Evolutionary conservation across 2,797 vertebrate genomes (phyloP).

Genomic region (Alosa sapidissima): DNA sequence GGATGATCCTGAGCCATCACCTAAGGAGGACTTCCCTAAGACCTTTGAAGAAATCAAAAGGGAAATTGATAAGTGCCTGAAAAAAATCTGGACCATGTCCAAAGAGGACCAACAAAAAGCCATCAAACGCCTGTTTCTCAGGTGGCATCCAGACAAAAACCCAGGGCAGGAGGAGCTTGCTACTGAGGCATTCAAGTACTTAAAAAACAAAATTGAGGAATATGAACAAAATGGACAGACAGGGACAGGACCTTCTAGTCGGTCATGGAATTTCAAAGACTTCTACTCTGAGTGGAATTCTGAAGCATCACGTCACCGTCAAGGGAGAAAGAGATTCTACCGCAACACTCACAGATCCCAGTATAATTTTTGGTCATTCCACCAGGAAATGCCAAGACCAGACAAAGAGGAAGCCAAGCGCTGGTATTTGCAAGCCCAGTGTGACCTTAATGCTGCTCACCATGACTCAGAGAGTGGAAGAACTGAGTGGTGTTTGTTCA

Average conservation of each 20-base stretch:
- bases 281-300: constrained; percentile 70
- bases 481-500: constrained; percentile 83
- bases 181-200: constrained; percentile 72
- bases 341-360: constrained; percentile 28
- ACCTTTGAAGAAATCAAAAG: constrained; percentile 71
- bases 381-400: constrained; percentile 64
- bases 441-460: constrained; percentile 74
- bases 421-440: constrained; percentile 78
- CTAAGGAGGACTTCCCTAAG: constrained; percentile 46
- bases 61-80: constrained; percentile 74
- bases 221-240: constrained; percentile 38
- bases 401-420: constrained; percentile 72
- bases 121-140: constrained; percentile 74
- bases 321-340: constrained; percentile 59
- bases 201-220: constrained; percentile 66
- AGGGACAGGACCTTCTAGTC: neutral
- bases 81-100: constrained; percentile 70
- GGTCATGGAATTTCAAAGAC: constrained; percentile 33
- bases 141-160: constrained; percentile 83
- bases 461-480: constrained; percentile 55
- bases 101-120: constrained; percentile 68
- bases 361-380: constrained; percentile 73
- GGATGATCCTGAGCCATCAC: constrained; percentile 28
- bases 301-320: constrained; percentile 70
- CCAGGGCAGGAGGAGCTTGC: constrained; percentile 56